Conservation (phyloP, 37 sponge, comb jelly and placozoan species). For the Hormiphora californensis region DNA sequence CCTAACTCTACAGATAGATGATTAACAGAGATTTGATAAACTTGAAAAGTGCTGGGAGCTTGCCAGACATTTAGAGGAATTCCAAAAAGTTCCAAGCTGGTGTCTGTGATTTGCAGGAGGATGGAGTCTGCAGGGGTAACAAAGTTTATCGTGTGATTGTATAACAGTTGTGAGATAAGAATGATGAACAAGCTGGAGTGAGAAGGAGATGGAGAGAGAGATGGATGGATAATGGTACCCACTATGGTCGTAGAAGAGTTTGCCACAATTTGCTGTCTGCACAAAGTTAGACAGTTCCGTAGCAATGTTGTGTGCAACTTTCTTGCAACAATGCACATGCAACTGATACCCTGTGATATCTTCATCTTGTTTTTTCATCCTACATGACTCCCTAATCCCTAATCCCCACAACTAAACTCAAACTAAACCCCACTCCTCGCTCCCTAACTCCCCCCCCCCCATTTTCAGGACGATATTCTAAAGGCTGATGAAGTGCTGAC, state of each 20-base stretch:
- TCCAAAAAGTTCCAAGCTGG: constrained; percentile 38
- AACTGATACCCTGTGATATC: too few species aligned
- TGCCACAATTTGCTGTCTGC: too few species aligned
- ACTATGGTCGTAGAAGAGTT: too few species aligned
- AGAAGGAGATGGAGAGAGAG: too few species aligned
- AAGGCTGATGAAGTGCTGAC: constrained; percentile 12
- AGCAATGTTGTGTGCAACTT: too few species aligned
- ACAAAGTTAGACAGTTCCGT: too few species aligned
- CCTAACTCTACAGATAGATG: neutral
- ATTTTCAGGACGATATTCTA: constrained; percentile 10
- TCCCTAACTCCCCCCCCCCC: neutral
- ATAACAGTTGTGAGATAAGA: too few species aligned
- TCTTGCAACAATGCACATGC: too few species aligned
- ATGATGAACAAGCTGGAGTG: too few species aligned
- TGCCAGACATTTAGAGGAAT: neutral
- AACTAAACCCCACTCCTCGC: neutral
- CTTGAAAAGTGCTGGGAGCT: constrained; percentile 8
- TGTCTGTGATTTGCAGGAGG: constrained; percentile 43
- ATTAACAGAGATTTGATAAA: constrained; percentile 26
- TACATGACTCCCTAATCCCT: neutral
- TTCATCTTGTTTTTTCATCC: neutral
- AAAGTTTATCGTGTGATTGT: too few species aligned
- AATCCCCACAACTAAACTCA: neutral
- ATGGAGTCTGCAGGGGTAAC: neutral
- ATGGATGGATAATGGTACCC: too few species aligned